phyloP scores from a whole-genome alignment of 2,797 vertebrate species.

The Squalus acanthias region DNA sequence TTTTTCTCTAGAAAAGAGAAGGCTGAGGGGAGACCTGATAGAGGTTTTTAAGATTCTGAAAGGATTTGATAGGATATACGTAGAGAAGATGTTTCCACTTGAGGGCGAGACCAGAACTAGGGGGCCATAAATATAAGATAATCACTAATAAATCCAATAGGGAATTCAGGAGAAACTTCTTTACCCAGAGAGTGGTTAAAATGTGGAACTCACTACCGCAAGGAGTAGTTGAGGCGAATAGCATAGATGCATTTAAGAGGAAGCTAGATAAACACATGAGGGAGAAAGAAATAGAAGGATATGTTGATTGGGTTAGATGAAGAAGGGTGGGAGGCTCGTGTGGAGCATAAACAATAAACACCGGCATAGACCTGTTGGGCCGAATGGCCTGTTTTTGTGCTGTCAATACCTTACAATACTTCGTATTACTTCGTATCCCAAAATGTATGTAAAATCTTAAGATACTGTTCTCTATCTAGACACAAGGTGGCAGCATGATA shows the following conservation, averaged over 20 bases:
- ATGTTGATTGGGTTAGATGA: background rate
- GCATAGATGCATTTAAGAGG: background rate
- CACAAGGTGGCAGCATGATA: slow-evolving; percentile 3
- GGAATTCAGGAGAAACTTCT: too few species aligned
- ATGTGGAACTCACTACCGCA: background rate
- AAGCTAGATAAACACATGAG: background rate
- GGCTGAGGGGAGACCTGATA: too few species aligned
- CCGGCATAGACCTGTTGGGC: background rate
- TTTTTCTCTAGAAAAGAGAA: too few species aligned
- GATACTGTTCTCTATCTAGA: background rate
- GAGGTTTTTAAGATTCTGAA: too few species aligned
- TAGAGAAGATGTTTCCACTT: too few species aligned
- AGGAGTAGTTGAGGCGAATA: background rate
- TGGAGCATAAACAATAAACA: background rate
- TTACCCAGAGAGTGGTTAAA: too few species aligned
- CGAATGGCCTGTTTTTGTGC: background rate
- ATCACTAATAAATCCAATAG: too few species aligned
- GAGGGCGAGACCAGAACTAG: too few species aligned
- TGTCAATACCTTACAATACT: too few species aligned
- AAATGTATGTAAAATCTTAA: background rate
- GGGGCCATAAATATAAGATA: too few species aligned
- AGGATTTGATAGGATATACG: too few species aligned
- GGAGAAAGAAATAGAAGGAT: background rate
- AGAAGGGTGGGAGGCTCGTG: background rate
- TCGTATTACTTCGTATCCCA: background rate